Percentiles rank a stretch among this genome's conserved stretches.
Conservation (phyloP, 2,113 vertebrate genomes). For the Smithornis capensis region DNA sequence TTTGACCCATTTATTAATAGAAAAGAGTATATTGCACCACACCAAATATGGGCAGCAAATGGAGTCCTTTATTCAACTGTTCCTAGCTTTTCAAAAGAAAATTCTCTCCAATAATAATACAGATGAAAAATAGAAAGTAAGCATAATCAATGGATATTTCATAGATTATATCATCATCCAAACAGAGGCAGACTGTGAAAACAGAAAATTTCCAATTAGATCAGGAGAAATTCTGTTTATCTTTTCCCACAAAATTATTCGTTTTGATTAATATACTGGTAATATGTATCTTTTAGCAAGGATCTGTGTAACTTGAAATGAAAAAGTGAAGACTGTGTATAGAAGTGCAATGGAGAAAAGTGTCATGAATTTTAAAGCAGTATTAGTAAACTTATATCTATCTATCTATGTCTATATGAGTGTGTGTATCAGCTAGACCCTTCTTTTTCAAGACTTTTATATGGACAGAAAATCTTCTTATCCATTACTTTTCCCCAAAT, state of each 20-base stretch:
- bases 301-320: not conserved
- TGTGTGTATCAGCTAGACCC: fast-evolving
- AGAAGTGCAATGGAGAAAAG: not conserved
- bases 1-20: slow-evolving; percentile 35
- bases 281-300: not conserved
- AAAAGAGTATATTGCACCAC: not conserved
- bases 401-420: fast-evolving
- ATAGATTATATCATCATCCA: not conserved
- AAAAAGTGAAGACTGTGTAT: not conserved
- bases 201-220: not conserved
- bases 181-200: not conserved
- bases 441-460: not conserved
- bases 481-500: not conserved
- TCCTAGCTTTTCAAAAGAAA: not conserved
- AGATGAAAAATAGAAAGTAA: not conserved
- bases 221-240: not conserved
- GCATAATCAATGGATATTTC: not conserved
- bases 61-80: not conserved
- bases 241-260: not conserved
- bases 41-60: not conserved
- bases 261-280: not conserved
- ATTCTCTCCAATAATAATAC: not conserved
- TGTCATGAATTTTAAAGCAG: fast-evolving
- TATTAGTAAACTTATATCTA: not conserved
- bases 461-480: not conserved